Conservation (phyloP, 2,113 vertebrate genomes). For the Hypocryptadius cinnamomeus region DNA sequence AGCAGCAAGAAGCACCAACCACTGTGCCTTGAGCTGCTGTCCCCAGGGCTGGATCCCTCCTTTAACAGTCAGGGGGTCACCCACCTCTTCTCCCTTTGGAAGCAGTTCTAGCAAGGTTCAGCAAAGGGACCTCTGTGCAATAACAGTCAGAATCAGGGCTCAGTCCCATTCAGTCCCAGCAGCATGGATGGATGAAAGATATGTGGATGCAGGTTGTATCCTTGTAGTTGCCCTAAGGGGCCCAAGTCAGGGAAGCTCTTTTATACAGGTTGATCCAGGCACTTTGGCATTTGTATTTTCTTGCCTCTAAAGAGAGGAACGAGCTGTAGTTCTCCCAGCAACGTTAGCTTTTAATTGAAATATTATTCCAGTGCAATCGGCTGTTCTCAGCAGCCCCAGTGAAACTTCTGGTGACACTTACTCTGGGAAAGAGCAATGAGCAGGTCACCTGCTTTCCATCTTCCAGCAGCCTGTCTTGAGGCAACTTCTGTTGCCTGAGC, state of each 20-base stretch:
- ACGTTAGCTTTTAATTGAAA: not conserved
- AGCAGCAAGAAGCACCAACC: not conserved
- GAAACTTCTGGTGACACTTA: not conserved
- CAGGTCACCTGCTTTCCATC: not conserved
- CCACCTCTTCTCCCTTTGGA: not conserved
- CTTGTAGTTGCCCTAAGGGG: not conserved
- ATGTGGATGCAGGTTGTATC: not conserved
- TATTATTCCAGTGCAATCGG: not conserved
- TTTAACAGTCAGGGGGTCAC: not conserved
- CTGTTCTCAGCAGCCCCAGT: not conserved
- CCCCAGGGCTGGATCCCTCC: not conserved
- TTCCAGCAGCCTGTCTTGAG: not conserved
- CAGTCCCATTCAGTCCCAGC: not conserved
- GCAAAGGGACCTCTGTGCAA: constrained; percentile 25
- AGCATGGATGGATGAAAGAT: not conserved
- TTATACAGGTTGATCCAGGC: not conserved
- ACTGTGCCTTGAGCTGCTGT: not conserved
- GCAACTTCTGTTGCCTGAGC: not conserved
- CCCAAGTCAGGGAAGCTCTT: not conserved
- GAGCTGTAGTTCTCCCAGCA: not conserved
- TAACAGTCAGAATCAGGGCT: constrained; percentile 1
- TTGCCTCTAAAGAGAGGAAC: not conserved
- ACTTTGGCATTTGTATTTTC: not conserved
- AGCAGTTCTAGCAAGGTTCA: not conserved
- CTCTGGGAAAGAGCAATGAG: not conserved